Conservation (phyloP, 1,140 invertebrate genomes). For the Drepana arcuata region DNA sequence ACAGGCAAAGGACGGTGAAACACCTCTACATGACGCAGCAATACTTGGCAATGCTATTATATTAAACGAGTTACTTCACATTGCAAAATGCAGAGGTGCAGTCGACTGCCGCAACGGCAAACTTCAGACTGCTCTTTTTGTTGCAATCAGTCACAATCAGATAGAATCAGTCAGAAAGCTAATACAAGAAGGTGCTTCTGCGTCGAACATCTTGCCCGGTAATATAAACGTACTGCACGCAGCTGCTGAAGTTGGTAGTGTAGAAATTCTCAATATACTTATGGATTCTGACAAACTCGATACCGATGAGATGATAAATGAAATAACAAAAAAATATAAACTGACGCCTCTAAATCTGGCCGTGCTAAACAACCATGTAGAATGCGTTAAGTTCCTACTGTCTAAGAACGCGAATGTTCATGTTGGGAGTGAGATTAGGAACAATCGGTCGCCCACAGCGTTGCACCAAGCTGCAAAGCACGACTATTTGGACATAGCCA, state of each 20-base stretch:
- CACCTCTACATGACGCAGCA: slow-evolving; percentile 73
- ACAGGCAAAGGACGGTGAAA: slow-evolving; percentile 75
- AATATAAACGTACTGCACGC: slow-evolving; percentile 56
- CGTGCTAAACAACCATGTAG: slow-evolving; percentile 75
- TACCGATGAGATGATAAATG: slow-evolving; percentile 32
- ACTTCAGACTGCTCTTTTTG: slow-evolving; percentile 69
- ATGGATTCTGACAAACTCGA: slow-evolving; percentile 35
- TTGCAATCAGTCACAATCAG: slow-evolving; percentile 62
- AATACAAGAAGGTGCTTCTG: slow-evolving; percentile 61
- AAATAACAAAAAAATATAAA: slow-evolving; percentile 29
- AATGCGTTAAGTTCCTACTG: slow-evolving; percentile 76
- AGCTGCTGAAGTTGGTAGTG: slow-evolving; percentile 53
- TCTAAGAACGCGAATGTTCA: slow-evolving; percentile 67
- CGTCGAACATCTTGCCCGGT: slow-evolving; percentile 44
- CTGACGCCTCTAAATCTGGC: slow-evolving; percentile 79
- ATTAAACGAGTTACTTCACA: slow-evolving; percentile 73
- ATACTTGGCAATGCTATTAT: slow-evolving; percentile 74
- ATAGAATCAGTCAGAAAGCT: slow-evolving; percentile 62
- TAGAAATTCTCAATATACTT: slow-evolving; percentile 52
- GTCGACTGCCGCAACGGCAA: slow-evolving; percentile 53
- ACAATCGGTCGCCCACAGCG: slow-evolving; percentile 70
- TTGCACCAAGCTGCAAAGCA: slow-evolving; percentile 74
- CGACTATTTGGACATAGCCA: slow-evolving; percentile 66
- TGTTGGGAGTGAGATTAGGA: slow-evolving; percentile 41
- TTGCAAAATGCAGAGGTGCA: slow-evolving; percentile 61